Evolutionary conservation across 2,888 invertebrate species (phyloP).

Genomic region (Pandemis heparana): DNA sequence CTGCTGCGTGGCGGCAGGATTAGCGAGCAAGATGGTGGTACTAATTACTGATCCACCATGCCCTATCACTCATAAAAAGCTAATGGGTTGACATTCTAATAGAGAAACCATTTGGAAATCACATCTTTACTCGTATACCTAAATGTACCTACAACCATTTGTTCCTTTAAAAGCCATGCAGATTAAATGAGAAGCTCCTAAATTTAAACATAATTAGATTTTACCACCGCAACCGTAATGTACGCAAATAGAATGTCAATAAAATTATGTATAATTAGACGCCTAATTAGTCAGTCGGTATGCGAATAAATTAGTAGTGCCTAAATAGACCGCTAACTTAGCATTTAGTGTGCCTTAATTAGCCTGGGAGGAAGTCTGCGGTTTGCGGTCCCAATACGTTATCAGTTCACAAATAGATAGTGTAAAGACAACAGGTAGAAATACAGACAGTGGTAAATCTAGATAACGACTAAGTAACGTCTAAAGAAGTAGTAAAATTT

Average conservation of each 20-base stretch:
- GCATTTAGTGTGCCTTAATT: constrained; percentile 21
- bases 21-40: too few species aligned
- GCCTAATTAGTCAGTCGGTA: constrained; percentile 20
- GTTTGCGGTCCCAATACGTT: constrained; percentile 41
- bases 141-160: too few species aligned
- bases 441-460: not conserved
- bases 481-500: not conserved
- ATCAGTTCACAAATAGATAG: not conserved
- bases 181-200: not conserved
- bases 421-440: not conserved
- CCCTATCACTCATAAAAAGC: too few species aligned
- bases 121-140: too few species aligned
- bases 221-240: not conserved
- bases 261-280: constrained; percentile 18
- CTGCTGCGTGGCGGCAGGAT: too few species aligned
- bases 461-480: not conserved
- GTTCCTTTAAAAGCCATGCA: too few species aligned
- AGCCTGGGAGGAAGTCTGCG: constrained; percentile 42
- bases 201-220: not conserved
- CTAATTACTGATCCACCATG: too few species aligned
- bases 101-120: too few species aligned
- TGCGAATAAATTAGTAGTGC: constrained; percentile 22
- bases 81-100: too few species aligned
- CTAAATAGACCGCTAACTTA: constrained; percentile 24
- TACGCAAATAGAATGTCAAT: not conserved